Base-by-base conservation (phyloP, 2,888 invertebrate genomes). In the Elmis aenea region DNA sequence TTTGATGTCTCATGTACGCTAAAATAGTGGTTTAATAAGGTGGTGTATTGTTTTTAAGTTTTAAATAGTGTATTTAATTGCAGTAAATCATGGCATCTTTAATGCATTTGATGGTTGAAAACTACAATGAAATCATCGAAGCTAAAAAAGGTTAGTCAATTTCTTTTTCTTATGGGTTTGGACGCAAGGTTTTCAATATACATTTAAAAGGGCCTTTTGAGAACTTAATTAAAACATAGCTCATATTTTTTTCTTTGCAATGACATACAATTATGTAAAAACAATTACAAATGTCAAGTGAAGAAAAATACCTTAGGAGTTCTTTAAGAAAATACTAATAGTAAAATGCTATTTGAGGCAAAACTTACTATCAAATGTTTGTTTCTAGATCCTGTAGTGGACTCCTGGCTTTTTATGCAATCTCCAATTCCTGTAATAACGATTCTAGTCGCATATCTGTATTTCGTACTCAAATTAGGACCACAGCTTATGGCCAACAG, bases 351-450 rank as follows among this genome's bases (percentile, higher is more conserved):
- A 27, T 30, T 29, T 20, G n/a, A 12, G 25, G 23, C 3, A 3
- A 27, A 26, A 13, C 9, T 13, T n/a, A 30, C 33, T 25, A 15
- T 1, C 21, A 21, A 26, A 22, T 23, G 9, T 25, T 46, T 33
- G 38, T 16, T 71, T 70, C 20, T 67, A 87, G 86, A 85, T 73
- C 83, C 85, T 8, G 67, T 77, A 30, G 81, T 87, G 18, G 84
- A 84, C 57, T 75, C 78, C 48, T 88, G 87, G 87, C 76, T 77
- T 53, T 69, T 87, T 36, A 85, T 88, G 85, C 75, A 80, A 24
- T 81, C 85, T 0, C 86, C 86, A 0, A 71, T 76, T 0, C 85
- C 86, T 0, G 72, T 87, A 1, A 57, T 84, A 9, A 69, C 73
- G 1, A 75, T 87, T 39, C 67, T 86, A 12, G 72, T 71, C 1